Percentiles rank a stretch among this genome's conserved stretches.
Conservation (phyloP, 2,888 invertebrate genomes). For the Tenthredo amoena region DNA sequence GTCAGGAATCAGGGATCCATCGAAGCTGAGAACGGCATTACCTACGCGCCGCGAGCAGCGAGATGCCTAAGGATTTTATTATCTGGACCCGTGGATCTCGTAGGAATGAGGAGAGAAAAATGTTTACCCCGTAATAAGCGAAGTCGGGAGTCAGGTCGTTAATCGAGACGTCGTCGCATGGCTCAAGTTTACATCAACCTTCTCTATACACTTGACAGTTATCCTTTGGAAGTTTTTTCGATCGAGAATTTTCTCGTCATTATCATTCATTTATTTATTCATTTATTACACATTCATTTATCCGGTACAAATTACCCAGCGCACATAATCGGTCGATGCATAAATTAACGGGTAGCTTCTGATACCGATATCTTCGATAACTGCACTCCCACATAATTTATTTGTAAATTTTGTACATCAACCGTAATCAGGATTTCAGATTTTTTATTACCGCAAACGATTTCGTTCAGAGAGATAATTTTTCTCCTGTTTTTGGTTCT, state of each 20-base stretch:
- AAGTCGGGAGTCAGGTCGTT: slow-evolving; percentile 64
- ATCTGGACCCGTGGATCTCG: slow-evolving; percentile 66
- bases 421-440: not conserved
- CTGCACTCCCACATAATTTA: not conserved
- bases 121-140: slow-evolving; percentile 66
- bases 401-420: not conserved
- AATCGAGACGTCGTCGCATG: slow-evolving; percentile 32
- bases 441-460: not conserved
- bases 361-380: not conserved
- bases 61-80: slow-evolving; percentile 58
- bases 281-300: not conserved
- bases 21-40: slow-evolving; percentile 40
- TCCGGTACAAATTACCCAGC: not conserved
- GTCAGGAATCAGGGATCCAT: slow-evolving; percentile 42
- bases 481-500: not conserved
- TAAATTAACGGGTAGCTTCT: slow-evolving; percentile 16
- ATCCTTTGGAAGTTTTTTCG: not conserved
- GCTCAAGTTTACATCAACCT: slow-evolving; percentile 28
- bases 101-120: slow-evolving; percentile 65
- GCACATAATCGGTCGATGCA: slow-evolving; percentile 5
- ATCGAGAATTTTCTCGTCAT: not conserved
- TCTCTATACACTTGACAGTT: not conserved
- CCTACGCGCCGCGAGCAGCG: slow-evolving; percentile 17
- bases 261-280: not conserved
- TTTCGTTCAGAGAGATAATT: not conserved